These are phyloP conservation scores for Podargus strigoides DNA, from an alignment of 2,797 vertebrate species.

Conservation along the genomic window DNA sequence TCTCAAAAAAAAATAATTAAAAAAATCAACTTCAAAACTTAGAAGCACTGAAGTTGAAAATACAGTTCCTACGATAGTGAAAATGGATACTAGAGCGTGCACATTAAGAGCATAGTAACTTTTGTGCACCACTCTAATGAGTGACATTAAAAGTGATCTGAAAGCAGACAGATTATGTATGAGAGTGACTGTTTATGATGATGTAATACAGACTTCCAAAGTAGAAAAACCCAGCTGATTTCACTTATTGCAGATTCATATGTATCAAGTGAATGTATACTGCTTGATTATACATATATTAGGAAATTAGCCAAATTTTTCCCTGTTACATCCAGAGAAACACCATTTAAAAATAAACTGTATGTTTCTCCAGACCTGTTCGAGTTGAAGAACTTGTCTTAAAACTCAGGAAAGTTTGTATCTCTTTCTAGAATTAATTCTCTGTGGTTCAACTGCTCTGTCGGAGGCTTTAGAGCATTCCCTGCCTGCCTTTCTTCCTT, in stretches of 20 bases:
- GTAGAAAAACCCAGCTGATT: background rate
- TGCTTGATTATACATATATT: background rate
- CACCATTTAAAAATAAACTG: too few relatives aligned
- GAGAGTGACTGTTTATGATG: background rate
- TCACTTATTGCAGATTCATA: background rate
- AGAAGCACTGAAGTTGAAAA: background rate
- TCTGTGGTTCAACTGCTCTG: background rate
- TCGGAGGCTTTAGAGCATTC: background rate
- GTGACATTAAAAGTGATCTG: background rate
- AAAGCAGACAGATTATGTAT: background rate
- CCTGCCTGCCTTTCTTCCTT: background rate
- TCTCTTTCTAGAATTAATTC: background rate
- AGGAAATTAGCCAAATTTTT: background rate
- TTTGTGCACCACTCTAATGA: background rate
- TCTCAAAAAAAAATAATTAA: background rate
- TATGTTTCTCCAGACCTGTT: background rate
- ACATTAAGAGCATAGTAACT: background rate
- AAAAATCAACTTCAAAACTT: background rate
- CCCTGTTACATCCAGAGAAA: too few relatives aligned
- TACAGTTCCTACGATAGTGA: background rate
- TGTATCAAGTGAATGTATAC: background rate
- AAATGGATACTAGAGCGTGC: background rate
- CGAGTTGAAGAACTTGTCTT: background rate
- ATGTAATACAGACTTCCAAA: background rate
- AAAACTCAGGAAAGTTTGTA: background rate